Evolutionary conservation across 2,113 vertebrate genomes (phyloP).

Genomic region (Hemichromis elongatus): DNA sequence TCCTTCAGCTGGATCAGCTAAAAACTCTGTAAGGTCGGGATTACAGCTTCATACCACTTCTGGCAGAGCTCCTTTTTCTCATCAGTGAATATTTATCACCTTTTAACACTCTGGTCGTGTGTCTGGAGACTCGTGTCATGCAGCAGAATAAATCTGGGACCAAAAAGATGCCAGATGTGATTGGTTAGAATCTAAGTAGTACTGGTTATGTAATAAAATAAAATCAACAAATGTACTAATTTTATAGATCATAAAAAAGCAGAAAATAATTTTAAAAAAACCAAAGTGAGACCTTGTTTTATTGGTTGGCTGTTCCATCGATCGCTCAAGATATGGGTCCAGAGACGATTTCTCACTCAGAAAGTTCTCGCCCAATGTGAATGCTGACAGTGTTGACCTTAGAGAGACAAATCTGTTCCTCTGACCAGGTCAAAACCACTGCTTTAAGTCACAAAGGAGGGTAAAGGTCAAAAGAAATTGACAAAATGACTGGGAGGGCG

Average conservation of each 20-base stretch:
- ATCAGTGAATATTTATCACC: neutral
- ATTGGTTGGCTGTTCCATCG: neutral
- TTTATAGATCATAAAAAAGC: neutral
- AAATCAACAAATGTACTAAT: neutral
- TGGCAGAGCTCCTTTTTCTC: neutral
- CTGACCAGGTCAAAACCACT: neutral
- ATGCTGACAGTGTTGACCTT: constrained; percentile 1
- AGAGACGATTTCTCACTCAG: neutral
- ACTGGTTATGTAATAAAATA: neutral
- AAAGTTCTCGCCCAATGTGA: neutral
- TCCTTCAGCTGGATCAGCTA: neutral
- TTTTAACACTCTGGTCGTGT: neutral
- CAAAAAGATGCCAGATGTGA: neutral
- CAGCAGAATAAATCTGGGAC: neutral
- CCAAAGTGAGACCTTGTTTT: neutral
- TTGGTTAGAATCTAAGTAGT: neutral
- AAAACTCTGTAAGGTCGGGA: neutral
- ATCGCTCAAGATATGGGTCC: neutral
- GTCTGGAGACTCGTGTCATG: neutral
- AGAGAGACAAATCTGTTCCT: constrained; percentile 8
- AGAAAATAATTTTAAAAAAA: neutral
- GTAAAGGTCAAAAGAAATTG: neutral
- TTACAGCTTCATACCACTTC: neutral
- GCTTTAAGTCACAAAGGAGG: neutral
- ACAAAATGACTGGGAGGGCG: neutral